Evolutionary conservation across 92 coral and sea anemone species (phyloP), one percentile per base, ranked within the genome.

Genomic region (Pocillopora grandis): DNA sequence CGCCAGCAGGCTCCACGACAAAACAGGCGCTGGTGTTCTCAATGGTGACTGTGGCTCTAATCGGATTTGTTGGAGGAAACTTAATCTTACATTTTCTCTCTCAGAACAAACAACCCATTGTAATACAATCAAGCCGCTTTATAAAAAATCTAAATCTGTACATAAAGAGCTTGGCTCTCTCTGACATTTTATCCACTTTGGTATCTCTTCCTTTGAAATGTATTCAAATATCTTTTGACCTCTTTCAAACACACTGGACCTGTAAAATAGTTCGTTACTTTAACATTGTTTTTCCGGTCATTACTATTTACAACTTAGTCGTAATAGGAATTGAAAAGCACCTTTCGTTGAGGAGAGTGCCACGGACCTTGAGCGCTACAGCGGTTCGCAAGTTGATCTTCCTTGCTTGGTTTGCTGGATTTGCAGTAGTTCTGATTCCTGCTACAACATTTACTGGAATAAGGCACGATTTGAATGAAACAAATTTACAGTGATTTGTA

Each of bases 231-330:
- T 21, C 10, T 27, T 27, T 75, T 18, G 79, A 75, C 62, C 10
- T 75, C 61, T 75, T 75, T 58, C 79, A 75, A 33, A 23, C 2
- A 5, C 36, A 58, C 0, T 75, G 79, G 79, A n/a, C 55, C 10
- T 58, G 79, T 15, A 75, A 18, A 16, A 59, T 56, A 58, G 79
- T 33, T 75, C 79, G 79, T 52, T 75, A 23, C 33, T 21, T 75
- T 16, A 75, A 58, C 49, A 75, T 75, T 75, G 79, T 75, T n/a
- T 75, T 75, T 27, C 79, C 79, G 7, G 20, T 75, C 31, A 75
- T 75, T 5, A 75, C 79, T 75, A 75, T 75, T 59, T 10, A 14
- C 48, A 75, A 58, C 33, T 57, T 75, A 31, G 61, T 75, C 1
- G 79, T 75, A n/a, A 75, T 75, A 75, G 62, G 79, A 9, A 57